Conservation (phyloP, 1,140 invertebrate species). For the Drosophila funebris region DNA sequence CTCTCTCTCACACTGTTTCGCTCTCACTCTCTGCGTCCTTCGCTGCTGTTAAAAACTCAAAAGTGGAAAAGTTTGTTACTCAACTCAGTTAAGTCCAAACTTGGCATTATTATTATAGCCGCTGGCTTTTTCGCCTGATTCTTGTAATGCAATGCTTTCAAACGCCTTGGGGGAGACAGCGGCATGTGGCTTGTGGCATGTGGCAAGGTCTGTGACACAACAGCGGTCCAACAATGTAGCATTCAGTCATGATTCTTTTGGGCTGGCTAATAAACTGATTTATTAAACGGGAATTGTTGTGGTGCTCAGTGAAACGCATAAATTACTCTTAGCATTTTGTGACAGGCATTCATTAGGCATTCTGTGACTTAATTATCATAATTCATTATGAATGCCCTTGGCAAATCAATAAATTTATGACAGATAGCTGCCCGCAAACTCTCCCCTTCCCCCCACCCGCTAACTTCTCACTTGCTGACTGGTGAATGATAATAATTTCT, state of each 20-base stretch:
- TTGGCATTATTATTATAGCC: slow-evolving; percentile 29
- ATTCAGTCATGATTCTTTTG: slow-evolving; percentile 11
- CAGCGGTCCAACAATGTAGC: too few relatives aligned
- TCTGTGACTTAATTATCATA: slow-evolving; percentile 52
- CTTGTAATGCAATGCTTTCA: background rate
- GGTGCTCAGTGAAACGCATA: slow-evolving; percentile 30
- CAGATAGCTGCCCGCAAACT: background rate
- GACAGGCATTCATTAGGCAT: slow-evolving; percentile 46
- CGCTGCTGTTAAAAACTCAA: slow-evolving; percentile 44
- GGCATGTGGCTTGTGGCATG: background rate
- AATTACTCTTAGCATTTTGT: slow-evolving; percentile 44
- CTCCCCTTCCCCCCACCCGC: background rate
- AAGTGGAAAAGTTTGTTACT: slow-evolving; percentile 58
- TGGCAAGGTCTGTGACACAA: too few relatives aligned
- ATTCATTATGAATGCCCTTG: slow-evolving; percentile 40
- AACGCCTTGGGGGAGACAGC: background rate
- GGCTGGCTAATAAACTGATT: slow-evolving; percentile 33
- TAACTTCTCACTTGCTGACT: slow-evolving; percentile 8
- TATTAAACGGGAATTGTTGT: slow-evolving; percentile 36
- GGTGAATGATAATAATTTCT: slow-evolving; percentile 26
- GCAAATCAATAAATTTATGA: slow-evolving; percentile 45
- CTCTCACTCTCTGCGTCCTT: slow-evolving; percentile 1
- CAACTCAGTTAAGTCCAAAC: slow-evolving; percentile 55
- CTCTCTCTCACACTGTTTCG: background rate
- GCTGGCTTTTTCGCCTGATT: slow-evolving; percentile 11